Conservation (phyloP, 30 jellyfish, hydroid and myxozoan genomes). For the Rhopilema esculentum region DNA sequence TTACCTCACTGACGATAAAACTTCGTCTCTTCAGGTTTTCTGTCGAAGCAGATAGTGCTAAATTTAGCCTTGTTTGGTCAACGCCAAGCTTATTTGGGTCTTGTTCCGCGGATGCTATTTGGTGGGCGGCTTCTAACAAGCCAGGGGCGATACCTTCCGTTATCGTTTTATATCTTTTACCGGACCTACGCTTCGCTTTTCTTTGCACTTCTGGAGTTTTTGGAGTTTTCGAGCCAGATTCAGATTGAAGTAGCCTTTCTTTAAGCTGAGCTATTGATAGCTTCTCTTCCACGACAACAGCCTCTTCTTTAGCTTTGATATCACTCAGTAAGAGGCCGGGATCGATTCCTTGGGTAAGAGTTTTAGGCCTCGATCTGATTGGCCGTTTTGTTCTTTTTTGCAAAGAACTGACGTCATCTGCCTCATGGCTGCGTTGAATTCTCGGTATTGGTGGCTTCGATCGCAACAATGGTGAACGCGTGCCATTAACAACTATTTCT, state of each 20-base stretch:
- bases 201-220: conserved; percentile 69
- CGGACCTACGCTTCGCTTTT: conserved; percentile 75
- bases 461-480: conserved; percentile 36
- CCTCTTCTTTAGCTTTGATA: conserved; percentile 69
- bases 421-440: conserved; percentile 57
- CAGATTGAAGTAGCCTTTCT: conserved; percentile 74
- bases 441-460: conserved; percentile 58
- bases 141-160: conserved; percentile 98
- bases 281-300: conserved; percentile 85
- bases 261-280: conserved; percentile 56
- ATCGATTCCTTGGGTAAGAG: conserved; percentile 86
- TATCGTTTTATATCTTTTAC: conserved; percentile 89
- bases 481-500: conserved; percentile 33
- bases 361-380: conserved; percentile 81
- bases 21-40: conserved; percentile 86
- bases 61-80: conserved; percentile 53
- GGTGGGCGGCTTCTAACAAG: conserved; percentile 83
- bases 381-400: conserved; percentile 43
- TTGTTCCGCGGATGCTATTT: conserved; percentile 61
- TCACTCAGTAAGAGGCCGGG: conserved; percentile 68
- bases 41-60: conserved; percentile 85
- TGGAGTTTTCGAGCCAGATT: conserved; percentile 70
- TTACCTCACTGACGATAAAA: conserved; percentile 83
- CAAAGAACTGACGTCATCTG: conserved; percentile 52
- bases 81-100: conserved; percentile 51